Evolutionary conservation across 2,113 vertebrate species (phyloP).

Genomic region (Glaucomys volans): DNA sequence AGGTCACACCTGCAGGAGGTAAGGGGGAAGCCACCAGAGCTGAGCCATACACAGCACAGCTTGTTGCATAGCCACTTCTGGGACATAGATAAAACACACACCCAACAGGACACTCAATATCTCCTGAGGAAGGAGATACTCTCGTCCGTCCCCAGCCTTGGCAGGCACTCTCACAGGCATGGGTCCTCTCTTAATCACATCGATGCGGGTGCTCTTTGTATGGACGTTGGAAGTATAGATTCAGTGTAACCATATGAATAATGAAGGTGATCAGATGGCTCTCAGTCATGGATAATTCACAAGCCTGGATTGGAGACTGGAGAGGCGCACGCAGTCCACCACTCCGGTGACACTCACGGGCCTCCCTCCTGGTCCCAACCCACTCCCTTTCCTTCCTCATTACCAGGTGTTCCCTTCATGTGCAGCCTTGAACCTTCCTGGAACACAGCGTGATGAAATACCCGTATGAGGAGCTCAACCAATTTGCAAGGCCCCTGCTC

Average conservation of each 20-base stretch:
- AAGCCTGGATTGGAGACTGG: not conserved
- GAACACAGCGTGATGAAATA: not conserved
- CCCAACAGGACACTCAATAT: fast-evolving
- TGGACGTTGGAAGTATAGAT: not conserved
- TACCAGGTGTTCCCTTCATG: not conserved
- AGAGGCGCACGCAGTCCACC: not conserved
- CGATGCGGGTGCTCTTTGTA: too few species aligned
- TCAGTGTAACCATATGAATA: not conserved
- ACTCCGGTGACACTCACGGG: too few species aligned
- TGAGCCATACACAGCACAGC: not conserved
- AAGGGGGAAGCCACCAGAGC: too few species aligned
- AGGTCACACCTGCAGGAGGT: too few species aligned
- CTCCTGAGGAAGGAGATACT: fast-evolving
- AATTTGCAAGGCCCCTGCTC: too few species aligned
- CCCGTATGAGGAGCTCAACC: not conserved
- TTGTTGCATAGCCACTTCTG: not conserved
- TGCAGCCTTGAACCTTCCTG: not conserved
- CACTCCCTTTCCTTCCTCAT: not conserved
- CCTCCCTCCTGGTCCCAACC: fast-evolving
- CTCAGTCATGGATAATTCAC: not conserved
- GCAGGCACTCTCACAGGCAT: fast-evolving
- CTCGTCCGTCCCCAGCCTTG: fast-evolving
- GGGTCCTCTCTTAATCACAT: fast-evolving
- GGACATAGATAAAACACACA: not conserved
- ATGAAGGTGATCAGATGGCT: not conserved